phyloP scores from a whole-genome alignment of 2,888 invertebrate species.

The Leuctra nigra region DNA sequence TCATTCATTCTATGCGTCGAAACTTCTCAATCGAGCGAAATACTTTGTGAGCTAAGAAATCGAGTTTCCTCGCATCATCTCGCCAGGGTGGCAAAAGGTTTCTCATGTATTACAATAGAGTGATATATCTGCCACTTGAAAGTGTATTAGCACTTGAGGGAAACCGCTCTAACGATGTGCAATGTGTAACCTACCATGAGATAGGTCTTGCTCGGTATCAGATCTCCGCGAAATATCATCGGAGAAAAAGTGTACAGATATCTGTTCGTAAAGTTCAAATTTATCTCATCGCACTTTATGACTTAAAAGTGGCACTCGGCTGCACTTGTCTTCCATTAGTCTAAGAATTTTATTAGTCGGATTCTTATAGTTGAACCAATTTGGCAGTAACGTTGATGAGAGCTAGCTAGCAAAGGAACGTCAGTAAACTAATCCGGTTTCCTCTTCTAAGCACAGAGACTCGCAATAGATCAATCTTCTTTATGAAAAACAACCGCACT shows the following conservation, averaged over 20 bases:
- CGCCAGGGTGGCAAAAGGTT: too few species aligned
- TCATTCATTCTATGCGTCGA: too few species aligned
- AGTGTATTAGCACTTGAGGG: neutral
- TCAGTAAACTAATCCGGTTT: neutral
- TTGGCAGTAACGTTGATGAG: too few species aligned
- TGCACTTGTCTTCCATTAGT: neutral
- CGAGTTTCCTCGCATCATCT: too few species aligned
- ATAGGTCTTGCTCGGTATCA: neutral
- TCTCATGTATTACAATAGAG: neutral
- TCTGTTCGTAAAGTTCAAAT: neutral
- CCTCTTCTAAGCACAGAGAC: neutral
- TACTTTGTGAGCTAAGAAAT: too few species aligned
- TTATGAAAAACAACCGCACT: constrained; percentile 1
- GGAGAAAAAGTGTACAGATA: neutral
- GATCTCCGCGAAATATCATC: neutral
- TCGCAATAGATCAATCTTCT: neutral
- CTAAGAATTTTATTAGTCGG: neutral
- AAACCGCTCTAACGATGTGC: constrained; percentile 3
- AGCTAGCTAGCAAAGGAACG: neutral
- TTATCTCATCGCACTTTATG: neutral
- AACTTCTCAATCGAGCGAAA: too few species aligned
- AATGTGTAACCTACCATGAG: too few species aligned
- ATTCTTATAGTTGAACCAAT: neutral
- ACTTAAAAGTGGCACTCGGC: neutral
- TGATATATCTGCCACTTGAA: constrained; percentile 3